phyloP scores from a whole-genome alignment of 2,888 invertebrate genomes.

The Alviniconcha strummeri region DNA sequence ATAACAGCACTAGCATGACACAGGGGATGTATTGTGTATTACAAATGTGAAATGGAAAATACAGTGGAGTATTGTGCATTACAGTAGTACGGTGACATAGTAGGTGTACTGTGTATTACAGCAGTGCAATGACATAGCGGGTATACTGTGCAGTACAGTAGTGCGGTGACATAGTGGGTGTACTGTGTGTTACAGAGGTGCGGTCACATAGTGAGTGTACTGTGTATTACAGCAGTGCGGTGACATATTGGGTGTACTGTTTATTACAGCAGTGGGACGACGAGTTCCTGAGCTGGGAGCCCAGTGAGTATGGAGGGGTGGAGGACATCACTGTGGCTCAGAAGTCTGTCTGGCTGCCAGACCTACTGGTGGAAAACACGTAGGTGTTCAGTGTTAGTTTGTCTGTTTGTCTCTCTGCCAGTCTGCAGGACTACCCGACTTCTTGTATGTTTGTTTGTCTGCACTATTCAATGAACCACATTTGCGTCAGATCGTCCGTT shows the following conservation, averaged over 20 bases:
- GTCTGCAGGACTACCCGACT: neutral
- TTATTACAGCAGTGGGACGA: conserved; percentile 54
- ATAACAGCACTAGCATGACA: too few species aligned
- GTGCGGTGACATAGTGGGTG: too few species aligned
- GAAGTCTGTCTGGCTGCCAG: conserved; percentile 55
- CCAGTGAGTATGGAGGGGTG: conserved; percentile 51
- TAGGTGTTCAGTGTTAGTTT: conserved; percentile 37
- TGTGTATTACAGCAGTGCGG: too few species aligned
- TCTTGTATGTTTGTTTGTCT: neutral
- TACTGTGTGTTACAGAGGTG: too few species aligned
- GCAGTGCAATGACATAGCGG: too few species aligned
- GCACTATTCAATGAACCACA: neutral
- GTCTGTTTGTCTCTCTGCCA: neutral
- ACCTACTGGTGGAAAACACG: conserved; percentile 58
- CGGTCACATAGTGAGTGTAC: too few species aligned
- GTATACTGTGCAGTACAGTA: too few species aligned
- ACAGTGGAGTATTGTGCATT: too few species aligned
- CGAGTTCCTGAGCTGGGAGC: conserved; percentile 55
- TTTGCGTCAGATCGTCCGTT: neutral
- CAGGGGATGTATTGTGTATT: too few species aligned
- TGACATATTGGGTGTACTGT: neutral
- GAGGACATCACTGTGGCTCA: conserved; percentile 52
- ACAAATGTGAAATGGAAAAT: too few species aligned
- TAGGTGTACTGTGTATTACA: too few species aligned
- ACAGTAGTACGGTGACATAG: too few species aligned